Base-by-base conservation (phyloP, 2,888 invertebrate species). In the Leptinotarsa tumamoca region DNA sequence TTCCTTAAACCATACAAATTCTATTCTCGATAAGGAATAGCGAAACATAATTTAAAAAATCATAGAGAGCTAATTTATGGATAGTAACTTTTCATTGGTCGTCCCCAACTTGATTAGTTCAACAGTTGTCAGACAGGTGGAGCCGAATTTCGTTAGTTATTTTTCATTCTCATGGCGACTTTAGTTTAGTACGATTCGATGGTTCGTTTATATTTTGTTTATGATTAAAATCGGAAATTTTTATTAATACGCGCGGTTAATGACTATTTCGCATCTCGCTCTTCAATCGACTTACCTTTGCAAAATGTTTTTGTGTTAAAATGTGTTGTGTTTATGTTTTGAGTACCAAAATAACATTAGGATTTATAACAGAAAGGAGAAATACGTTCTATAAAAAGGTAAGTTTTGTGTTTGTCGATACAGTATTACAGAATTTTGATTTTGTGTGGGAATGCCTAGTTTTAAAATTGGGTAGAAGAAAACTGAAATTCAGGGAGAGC, bases 281-380 rank as follows among this genome's bases (percentile, higher is more conserved):
- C 63, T 71, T 75, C 72, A 74, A 72, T 75, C 73, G 68, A 71
- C 73, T 72, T 80, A 75, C 72, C 78, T 82, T 79, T 76, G 73
- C 81, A 82, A 84, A 82, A 84, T 84, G 84, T 82, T 83, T 80
- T 81, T 80, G 82, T 84, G 83, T 83, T 84, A 83, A 85, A 84
- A 86, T 86, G 85, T 84, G 84, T 84, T 84, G 83, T 85, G 85
- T 85, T 86, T 86, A 84, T 84, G 83, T 85, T 84, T 84, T 84
- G 81, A 80, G 79, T 81, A 82, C 81, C 78, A 83, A 82, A 84
- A 83, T 84, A 84, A 84, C 83, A 82, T 76, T 82, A 72, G 83
- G 82, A 82, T 83, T 82, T 83, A 82, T 80, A 80, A 74, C 78
- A 78, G 78, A 81, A 79, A 77, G 75, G 70, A 79, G 72, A 77